These are phyloP conservation scores for Zootermopsis nevadensis DNA, from an alignment of 2,888 invertebrate species.

Conservation along the genomic window DNA sequence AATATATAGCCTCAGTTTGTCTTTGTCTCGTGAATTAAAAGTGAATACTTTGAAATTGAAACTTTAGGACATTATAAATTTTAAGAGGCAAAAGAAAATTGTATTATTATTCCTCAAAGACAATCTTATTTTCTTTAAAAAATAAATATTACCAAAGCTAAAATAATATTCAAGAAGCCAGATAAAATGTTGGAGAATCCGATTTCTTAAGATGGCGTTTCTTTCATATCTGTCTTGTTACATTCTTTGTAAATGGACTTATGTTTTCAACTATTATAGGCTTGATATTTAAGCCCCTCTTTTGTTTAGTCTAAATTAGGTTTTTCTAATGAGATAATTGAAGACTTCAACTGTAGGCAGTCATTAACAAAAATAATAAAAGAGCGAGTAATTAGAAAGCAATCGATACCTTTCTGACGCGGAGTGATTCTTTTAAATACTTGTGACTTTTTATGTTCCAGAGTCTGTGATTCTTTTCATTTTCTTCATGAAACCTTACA, in stretches of 20 bases:
- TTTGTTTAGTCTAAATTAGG: slow-evolving; percentile 17
- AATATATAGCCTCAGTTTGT: background rate
- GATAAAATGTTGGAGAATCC: slow-evolving; percentile 11
- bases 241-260: background rate
- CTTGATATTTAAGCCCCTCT: background rate
- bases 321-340: background rate
- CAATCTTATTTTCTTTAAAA: slow-evolving; percentile 32
- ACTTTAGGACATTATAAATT: slow-evolving; percentile 5
- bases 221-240: slow-evolving; percentile 6
- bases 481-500: too few relatives aligned
- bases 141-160: slow-evolving; percentile 5
- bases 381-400: background rate
- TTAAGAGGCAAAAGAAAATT: slow-evolving; percentile 13
- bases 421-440: too few relatives aligned
- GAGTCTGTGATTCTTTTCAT: too few relatives aligned
- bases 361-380: background rate
- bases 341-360: background rate
- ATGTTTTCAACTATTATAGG: background rate
- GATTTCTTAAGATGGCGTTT: slow-evolving; percentile 27
- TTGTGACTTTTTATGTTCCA: too few relatives aligned
- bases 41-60: background rate
- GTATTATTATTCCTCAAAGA: slow-evolving; percentile 6
- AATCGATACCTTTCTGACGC: background rate
- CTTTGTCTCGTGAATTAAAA: slow-evolving; percentile 6
- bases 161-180: slow-evolving; percentile 33